Conservation (phyloP, 2,797 vertebrate species). For the Microcaecilia unicolor region DNA sequence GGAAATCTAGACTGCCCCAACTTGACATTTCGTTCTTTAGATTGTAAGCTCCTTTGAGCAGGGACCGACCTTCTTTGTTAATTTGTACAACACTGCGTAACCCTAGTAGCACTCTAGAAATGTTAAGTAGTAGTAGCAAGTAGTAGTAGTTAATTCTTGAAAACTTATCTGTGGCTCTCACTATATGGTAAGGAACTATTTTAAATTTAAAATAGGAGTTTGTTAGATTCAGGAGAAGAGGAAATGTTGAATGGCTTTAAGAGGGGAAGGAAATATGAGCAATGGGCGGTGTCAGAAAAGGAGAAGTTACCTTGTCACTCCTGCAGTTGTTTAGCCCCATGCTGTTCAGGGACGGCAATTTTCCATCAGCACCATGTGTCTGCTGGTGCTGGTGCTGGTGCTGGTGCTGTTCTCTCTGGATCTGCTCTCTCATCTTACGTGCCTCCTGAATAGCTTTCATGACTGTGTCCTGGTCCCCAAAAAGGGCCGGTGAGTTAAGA, state of each 20-base stretch:
- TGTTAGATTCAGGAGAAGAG: conserved; percentile 6
- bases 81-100: too few species aligned
- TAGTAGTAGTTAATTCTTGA: too few species aligned
- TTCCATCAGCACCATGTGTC: conserved; percentile 83
- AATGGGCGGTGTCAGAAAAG: too few species aligned
- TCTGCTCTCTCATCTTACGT: conserved; percentile 93
- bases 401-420: conserved; percentile 82
- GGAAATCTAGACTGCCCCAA: too few species aligned
- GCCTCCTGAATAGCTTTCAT: conserved; percentile 98
- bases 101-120: too few species aligned
- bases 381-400: conserved; percentile 77
- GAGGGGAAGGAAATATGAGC: not conserved
- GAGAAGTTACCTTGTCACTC: conserved; percentile 81
- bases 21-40: too few species aligned
- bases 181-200: too few species aligned
- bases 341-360: conserved; percentile 76
- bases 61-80: too few species aligned
- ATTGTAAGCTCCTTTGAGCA: too few species aligned
- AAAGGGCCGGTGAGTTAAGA: conserved; percentile 91
- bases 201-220: not conserved
- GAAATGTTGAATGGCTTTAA: conserved; percentile 4
- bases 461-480: conserved; percentile 96
- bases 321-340: conserved; percentile 90
- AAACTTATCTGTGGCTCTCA: too few species aligned
- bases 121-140: too few species aligned